Evolutionary conservation across 1,140 invertebrate genomes (phyloP).

Genomic region (Heliconius himera): DNA sequence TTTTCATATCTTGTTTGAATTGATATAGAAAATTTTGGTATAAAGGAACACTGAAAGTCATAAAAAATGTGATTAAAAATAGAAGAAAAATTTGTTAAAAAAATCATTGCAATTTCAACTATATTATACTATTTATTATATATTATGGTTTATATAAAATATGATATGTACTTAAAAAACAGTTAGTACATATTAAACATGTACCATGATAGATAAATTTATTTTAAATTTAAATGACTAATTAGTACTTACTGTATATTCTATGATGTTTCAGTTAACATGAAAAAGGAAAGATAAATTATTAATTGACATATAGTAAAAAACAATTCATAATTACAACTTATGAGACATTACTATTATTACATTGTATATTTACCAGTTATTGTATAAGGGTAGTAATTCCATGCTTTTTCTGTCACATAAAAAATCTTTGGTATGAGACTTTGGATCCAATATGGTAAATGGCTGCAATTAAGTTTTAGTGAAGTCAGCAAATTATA

Average conservation of each 20-base stretch:
- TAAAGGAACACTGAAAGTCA: conserved; percentile 92
- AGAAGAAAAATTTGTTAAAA: background rate
- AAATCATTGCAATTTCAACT: no score
- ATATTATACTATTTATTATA: no score
- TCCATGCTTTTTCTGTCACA: conserved; percentile 96
- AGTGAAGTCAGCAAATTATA: background rate
- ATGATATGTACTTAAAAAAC: no score
- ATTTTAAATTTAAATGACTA: background rate
- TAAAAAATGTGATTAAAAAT: background rate
- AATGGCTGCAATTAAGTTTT: conserved; percentile 85
- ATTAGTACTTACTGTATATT: conserved; percentile 69
- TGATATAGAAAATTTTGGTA: conserved; percentile 93
- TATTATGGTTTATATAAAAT: no score
- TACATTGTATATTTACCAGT: conserved; percentile 84
- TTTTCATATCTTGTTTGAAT: conserved; percentile 96
- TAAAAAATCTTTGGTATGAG: conserved; percentile 95
- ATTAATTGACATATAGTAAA: conserved; percentile 24
- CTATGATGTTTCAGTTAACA: conserved; percentile 45
- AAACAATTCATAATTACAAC: background rate
- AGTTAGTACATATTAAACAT: background rate
- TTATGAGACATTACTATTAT: conserved; percentile 5
- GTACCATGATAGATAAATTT: conserved; percentile 12
- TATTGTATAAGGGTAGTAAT: conserved; percentile 96
- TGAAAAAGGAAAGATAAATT: conserved; percentile 50
- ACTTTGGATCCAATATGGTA: conserved; percentile 94